Evolutionary conservation across 2,797 vertebrate species (phyloP).

Genomic region (Dendrocincla tyrannina): DNA sequence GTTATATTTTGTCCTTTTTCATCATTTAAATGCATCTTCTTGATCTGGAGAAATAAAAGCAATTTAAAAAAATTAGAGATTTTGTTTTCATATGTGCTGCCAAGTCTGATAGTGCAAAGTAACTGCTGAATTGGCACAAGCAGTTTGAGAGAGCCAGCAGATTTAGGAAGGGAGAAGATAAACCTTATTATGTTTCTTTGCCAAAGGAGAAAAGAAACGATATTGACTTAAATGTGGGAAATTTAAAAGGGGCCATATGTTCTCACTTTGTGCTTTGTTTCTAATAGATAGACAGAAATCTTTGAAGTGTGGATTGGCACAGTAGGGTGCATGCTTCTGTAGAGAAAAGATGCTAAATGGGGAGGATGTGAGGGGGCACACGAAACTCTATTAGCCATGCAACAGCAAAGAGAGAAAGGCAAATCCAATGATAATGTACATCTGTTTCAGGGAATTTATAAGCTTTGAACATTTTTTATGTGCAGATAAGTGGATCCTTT

Average conservation of each 20-base stretch:
- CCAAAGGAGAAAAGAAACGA: slow-evolving; percentile 81
- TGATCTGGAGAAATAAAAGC: slow-evolving; percentile 51
- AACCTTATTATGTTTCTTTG: slow-evolving; percentile 79
- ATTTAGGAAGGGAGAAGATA: slow-evolving; percentile 75
- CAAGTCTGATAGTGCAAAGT: slow-evolving; percentile 61
- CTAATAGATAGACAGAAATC: slow-evolving; percentile 90
- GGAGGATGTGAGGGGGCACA: slow-evolving; percentile 86
- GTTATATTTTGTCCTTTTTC: slow-evolving; percentile 39
- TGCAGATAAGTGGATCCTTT: slow-evolving; percentile 95
- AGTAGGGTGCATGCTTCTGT: slow-evolving; percentile 90
- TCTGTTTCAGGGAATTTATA: slow-evolving; percentile 99
- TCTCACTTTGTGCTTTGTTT: slow-evolving; percentile 92
- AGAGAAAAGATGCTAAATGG: slow-evolving; percentile 90
- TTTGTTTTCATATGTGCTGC: slow-evolving; percentile 59
- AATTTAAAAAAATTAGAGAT: slow-evolving; percentile 32
- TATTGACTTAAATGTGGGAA: slow-evolving; percentile 89
- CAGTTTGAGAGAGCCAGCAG: slow-evolving; percentile 67
- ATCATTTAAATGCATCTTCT: slow-evolving; percentile 44
- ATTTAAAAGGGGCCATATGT: slow-evolving; percentile 90
- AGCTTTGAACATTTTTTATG: slow-evolving; percentile 98
- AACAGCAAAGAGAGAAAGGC: slow-evolving; percentile 87
- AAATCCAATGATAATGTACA: slow-evolving; percentile 99
- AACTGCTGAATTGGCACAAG: slow-evolving; percentile 69
- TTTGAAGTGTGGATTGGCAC: slow-evolving; percentile 96
- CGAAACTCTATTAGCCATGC: slow-evolving; percentile 91